phyloP scores from a whole-genome alignment of 2,888 invertebrate genomes.

The Netelia virgata region DNA sequence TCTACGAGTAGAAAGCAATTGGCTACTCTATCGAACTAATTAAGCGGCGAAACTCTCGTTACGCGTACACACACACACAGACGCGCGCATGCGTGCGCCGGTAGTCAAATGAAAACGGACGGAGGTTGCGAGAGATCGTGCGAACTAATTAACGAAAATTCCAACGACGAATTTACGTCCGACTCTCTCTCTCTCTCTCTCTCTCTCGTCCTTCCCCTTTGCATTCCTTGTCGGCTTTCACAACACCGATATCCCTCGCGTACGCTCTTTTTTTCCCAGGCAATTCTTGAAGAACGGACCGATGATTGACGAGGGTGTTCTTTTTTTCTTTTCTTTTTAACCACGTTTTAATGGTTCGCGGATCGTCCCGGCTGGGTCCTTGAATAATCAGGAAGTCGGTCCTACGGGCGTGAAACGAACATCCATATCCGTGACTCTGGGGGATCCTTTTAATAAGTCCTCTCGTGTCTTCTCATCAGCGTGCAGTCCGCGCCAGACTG shows the following conservation, averaged over 20 bases:
- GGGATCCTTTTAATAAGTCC: slow-evolving; percentile 58
- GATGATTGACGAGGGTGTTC: slow-evolving; percentile 63
- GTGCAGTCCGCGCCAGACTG: slow-evolving; percentile 44
- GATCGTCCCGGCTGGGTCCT: slow-evolving; percentile 26
- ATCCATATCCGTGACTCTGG: slow-evolving; percentile 29
- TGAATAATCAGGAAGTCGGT: slow-evolving; percentile 64
- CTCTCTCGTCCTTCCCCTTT: background rate
- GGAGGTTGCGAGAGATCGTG: slow-evolving; percentile 53
- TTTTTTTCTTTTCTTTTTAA: background rate
- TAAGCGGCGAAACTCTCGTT: slow-evolving; percentile 69
- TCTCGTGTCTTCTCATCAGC: slow-evolving; percentile 46
- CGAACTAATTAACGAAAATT: slow-evolving; percentile 72
- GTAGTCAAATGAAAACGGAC: slow-evolving; percentile 43
- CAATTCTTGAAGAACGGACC: slow-evolving; percentile 20
- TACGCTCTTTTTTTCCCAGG: slow-evolving; percentile 61
- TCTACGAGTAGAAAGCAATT: slow-evolving; percentile 66
- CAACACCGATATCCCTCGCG: slow-evolving; percentile 40
- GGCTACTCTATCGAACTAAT: slow-evolving; percentile 71
- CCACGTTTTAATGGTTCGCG: slow-evolving; percentile 8
- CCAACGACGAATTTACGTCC: slow-evolving; percentile 31
- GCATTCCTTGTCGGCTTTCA: slow-evolving; percentile 8
- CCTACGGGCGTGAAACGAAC: slow-evolving; percentile 1
- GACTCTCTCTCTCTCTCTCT: background rate
- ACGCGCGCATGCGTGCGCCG: background rate
- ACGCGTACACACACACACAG: background rate